Evolutionary conservation across 1,140 invertebrate genomes (phyloP), one percentile per base, ranked within the genome.

Genomic region (Formica selysi): DNA sequence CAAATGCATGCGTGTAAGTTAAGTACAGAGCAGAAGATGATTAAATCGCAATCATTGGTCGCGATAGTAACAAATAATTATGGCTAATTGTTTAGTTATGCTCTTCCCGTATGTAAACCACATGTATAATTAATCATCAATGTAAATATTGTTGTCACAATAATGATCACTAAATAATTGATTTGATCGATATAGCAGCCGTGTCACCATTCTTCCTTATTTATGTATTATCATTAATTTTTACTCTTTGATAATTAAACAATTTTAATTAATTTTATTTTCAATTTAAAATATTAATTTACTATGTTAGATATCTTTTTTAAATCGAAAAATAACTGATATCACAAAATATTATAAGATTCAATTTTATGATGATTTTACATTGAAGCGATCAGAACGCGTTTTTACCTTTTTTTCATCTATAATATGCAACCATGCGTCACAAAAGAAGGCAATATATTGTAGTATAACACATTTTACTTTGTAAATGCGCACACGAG

Each of bases 31-130:
- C 36, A 13, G 54, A 83, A 83, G 68, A 83, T 83, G 79, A 83
- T 83, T 83, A 83, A 83, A 83, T 44, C 38, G 68, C 79, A 83
- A 83, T 83, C 79, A 83, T 74, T 74, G 41, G 79, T n/a, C 54
- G 48, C 79, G 59, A 74, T 83, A 74, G 79, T 83, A 83, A 67
- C 68, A 61, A 83, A 83, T 83, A 83, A 83, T 83, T 83, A 83
- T 73, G 54, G 79, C 68, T 61, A 83, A 83, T 83, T 74, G 68
- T 83, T 83, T 74, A 83, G 54, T 83, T 83, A 73, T 44, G 68
- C 54, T 41, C 19, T 13, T 11, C 38, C 26, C 38, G 54, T 83
- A 19, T 51, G 67, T 61, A 73, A 74, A 74, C 38, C 38, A 74
- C 13, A 26, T 74, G 79, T 73, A 83, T 83, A 83, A 83, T 83